phyloP scores from a whole-genome alignment of 2,888 invertebrate species.

The Cerastis leucographa region DNA sequence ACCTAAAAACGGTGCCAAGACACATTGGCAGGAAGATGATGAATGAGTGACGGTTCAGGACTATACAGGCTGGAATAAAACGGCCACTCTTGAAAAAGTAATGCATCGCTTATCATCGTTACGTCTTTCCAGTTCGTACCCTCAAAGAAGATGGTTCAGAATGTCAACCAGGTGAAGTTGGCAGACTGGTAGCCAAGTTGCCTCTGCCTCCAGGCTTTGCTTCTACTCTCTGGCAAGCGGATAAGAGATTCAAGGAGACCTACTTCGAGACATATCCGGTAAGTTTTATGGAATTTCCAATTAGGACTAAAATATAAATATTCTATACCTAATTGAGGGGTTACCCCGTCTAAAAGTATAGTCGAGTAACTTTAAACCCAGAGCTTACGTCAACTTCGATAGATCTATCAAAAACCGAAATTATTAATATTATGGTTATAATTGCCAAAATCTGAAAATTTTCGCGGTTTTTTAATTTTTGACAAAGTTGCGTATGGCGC shows the following conservation, averaged over 20 bases:
- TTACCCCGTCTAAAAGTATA: not conserved
- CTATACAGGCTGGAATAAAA: not conserved
- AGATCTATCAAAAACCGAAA: too few species aligned
- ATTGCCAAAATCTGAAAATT: too few species aligned
- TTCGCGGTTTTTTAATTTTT: too few species aligned
- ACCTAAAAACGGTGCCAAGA: not conserved
- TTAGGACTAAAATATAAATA: not conserved
- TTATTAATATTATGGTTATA: too few species aligned
- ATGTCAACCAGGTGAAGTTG: constrained; percentile 93
- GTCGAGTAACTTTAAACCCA: too few species aligned
- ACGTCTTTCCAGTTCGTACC: constrained; percentile 77
- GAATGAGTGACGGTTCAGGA: not conserved
- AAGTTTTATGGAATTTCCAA: constrained; percentile 70
- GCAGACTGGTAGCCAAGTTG: constrained; percentile 95
- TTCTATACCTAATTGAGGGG: not conserved
- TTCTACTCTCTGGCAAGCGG: constrained; percentile 95
- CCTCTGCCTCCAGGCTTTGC: constrained; percentile 97
- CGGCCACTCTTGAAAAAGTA: not conserved
- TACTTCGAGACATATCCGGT: constrained; percentile 97
- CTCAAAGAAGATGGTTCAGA: constrained; percentile 92
- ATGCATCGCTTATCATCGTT: not conserved
- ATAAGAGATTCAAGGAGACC: constrained; percentile 94
- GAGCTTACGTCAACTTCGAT: too few species aligned
- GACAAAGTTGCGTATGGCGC: too few species aligned
- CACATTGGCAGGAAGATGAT: not conserved